phyloP scores from a whole-genome alignment of 2,888 invertebrate genomes.

The Cybosia mesomella region DNA sequence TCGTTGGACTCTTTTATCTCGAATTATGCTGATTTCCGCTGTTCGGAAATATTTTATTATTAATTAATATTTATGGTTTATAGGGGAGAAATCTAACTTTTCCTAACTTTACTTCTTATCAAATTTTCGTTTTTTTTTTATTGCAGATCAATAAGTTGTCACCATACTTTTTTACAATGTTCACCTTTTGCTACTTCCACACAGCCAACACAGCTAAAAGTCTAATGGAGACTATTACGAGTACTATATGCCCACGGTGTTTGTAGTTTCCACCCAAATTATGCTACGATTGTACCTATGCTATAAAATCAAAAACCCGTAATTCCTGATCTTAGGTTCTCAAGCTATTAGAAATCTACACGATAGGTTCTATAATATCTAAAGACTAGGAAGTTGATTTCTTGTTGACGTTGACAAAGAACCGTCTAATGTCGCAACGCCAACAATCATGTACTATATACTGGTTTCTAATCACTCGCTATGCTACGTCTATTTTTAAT shows the following conservation, averaged over 20 bases:
- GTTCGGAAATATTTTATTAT: neutral
- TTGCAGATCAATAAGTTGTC: neutral
- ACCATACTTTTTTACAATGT: neutral
- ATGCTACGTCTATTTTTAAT: slow-evolving; percentile 48
- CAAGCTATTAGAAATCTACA: neutral
- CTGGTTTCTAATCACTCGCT: slow-evolving; percentile 34
- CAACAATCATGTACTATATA: slow-evolving; percentile 10
- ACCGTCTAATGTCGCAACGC: slow-evolving; percentile 8
- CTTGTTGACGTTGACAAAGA: slow-evolving; percentile 6
- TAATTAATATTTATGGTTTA: no score
- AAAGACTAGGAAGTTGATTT: slow-evolving; percentile 1
- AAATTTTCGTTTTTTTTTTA: no score
- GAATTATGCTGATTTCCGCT: neutral
- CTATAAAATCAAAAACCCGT: neutral
- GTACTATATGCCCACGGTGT: no score
- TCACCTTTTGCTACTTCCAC: neutral
- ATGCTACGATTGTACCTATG: neutral
- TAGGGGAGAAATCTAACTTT: neutral
- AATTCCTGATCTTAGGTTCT: neutral
- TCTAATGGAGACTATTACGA: neutral
- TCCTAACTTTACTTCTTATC: neutral
- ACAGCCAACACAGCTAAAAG: neutral
- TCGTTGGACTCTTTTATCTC: neutral
- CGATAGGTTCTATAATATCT: neutral
- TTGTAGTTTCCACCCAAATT: neutral